Evolutionary conservation across 2,888 invertebrate genomes (phyloP).

Genomic region (Acronicta aceris): DNA sequence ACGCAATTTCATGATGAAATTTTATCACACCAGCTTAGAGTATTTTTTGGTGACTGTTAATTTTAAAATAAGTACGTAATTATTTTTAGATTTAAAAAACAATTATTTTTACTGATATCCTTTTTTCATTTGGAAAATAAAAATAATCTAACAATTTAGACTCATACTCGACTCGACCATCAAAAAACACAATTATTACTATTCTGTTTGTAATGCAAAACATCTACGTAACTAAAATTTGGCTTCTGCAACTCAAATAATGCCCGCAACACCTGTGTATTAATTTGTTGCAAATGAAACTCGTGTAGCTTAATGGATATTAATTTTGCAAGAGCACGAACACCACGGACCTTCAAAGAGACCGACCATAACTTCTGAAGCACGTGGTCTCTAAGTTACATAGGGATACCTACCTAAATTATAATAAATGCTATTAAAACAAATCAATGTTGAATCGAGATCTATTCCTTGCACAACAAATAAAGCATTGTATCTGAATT

Average conservation of each 20-base stretch:
- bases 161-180: too few relatives aligned
- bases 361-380: constrained; percentile 1
- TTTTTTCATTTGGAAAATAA: too few relatives aligned
- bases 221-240: background rate
- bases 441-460: background rate
- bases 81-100: too few relatives aligned
- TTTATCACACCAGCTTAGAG: too few relatives aligned
- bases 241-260: background rate
- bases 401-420: background rate
- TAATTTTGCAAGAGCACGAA: constrained; percentile 10
- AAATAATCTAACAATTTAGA: too few relatives aligned
- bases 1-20: too few relatives aligned
- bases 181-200: background rate
- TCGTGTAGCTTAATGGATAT: constrained; percentile 14
- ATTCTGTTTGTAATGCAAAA: constrained; percentile 1
- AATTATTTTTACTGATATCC: too few relatives aligned
- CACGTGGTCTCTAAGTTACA: constrained; percentile 3
- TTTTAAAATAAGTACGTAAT: too few relatives aligned
- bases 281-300: constrained; percentile 13
- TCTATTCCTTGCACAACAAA: background rate
- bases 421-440: background rate
- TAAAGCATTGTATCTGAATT: constrained; percentile 20
- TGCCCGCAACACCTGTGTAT: background rate
- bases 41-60: too few relatives aligned
- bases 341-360: constrained; percentile 11